Percentiles rank a stretch among this genome's conserved stretches.
Conservation (phyloP, 2,888 invertebrate genomes). For the Athetis lepigone region DNA sequence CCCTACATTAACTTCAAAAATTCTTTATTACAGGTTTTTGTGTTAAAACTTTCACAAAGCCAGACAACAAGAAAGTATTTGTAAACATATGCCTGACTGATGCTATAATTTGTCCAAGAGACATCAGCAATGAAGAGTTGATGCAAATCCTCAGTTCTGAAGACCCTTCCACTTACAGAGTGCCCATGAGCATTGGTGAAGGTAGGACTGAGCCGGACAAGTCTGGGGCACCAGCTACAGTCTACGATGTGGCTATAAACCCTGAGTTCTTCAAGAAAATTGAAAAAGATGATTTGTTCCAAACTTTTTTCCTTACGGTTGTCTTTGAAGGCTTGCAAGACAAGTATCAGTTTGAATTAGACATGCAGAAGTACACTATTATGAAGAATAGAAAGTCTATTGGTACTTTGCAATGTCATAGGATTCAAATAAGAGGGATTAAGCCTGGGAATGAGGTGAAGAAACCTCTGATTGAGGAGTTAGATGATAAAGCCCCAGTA, state of each 20-base stretch:
- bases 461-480: slow-evolving; percentile 91
- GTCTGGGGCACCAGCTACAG: slow-evolving; percentile 93
- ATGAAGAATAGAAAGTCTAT: slow-evolving; percentile 94
- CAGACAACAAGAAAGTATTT: slow-evolving; percentile 94
- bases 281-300: slow-evolving; percentile 92
- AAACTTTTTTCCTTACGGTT: slow-evolving; percentile 94
- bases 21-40: slow-evolving; percentile 92
- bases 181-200: slow-evolving; percentile 98
- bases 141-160: slow-evolving; percentile 92
- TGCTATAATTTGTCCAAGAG: slow-evolving; percentile 93
- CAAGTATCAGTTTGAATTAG: slow-evolving; percentile 94
- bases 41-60: slow-evolving; percentile 93
- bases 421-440: slow-evolving; percentile 93
- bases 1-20: not conserved
- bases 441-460: slow-evolving; percentile 80
- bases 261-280: slow-evolving; percentile 94
- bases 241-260: slow-evolving; percentile 96
- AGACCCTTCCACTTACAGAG: slow-evolving; percentile 93
- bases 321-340: slow-evolving; percentile 94
- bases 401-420: slow-evolving; percentile 93
- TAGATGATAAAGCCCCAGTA: slow-evolving; percentile 75
- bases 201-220: slow-evolving; percentile 95
- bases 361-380: slow-evolving; percentile 92
- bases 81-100: slow-evolving; percentile 96
- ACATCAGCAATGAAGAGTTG: slow-evolving; percentile 93